Conservation (phyloP, 1,140 invertebrate genomes). For the Drosophila willistoni region DNA sequence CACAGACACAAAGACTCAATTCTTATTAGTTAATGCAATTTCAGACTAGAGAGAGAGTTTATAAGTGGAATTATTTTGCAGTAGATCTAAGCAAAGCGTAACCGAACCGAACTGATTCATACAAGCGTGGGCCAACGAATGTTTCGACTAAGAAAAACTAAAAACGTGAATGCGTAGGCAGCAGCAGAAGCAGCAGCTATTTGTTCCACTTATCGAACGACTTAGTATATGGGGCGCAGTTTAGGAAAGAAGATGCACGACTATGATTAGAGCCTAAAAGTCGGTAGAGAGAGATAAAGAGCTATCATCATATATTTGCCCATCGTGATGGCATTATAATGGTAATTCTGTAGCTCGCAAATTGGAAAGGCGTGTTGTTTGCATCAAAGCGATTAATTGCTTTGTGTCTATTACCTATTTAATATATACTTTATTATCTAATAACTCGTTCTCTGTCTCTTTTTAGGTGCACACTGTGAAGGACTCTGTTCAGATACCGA, state of each 20-base stretch:
- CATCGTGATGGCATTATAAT: constrained; percentile 2
- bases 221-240: constrained; percentile 2
- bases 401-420: neutral
- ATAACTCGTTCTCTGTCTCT: constrained; percentile 17
- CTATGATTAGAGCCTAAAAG: constrained; percentile 32
- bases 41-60: neutral
- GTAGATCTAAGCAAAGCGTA: neutral
- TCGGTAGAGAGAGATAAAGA: constrained; percentile 33
- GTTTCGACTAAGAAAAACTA: constrained; percentile 21
- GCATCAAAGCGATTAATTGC: constrained; percentile 5
- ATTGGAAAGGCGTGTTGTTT: constrained; percentile 1
- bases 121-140: constrained; percentile 45
- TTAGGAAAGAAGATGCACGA: constrained; percentile 28
- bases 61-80: neutral
- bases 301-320: constrained; percentile 1
- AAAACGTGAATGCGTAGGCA: constrained; percentile 35
- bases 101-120: constrained; percentile 28
- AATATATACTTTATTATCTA: constrained; percentile 6
- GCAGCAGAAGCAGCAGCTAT: constrained; percentile 4
- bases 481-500: constrained; percentile 91
- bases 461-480: constrained; percentile 90
- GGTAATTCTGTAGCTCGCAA: neutral
- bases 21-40: constrained; percentile 24
- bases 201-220: constrained; percentile 32
- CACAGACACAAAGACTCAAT: neutral